Evolutionary conservation across 2,113 vertebrate species (phyloP), one percentile per base, ranked within the genome.

Genomic region (Pao palembangensis): DNA sequence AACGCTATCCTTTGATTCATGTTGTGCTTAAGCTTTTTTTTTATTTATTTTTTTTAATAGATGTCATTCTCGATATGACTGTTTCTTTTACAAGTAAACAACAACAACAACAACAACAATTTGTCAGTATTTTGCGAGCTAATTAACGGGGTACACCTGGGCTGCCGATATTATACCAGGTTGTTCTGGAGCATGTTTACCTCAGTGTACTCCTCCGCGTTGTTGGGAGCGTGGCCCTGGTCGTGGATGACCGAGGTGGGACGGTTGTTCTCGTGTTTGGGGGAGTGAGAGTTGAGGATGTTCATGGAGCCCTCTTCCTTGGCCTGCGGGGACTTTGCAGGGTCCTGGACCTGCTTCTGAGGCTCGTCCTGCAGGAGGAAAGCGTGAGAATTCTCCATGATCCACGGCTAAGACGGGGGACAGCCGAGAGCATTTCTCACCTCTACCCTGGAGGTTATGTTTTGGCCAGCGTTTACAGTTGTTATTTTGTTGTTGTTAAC

Each of bases 151-250:
- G 72, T 62, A 46, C 60, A 64, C 57, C 48, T 55, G 19, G 53
- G 47, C 46, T n/a, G 55, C 23, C 15, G 58, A 41, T 11, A 58
- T 92, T 89, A 95, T 69, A 94, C 93, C 87, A 94, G 79, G 91
- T 94, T 95, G 88, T 96, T 98, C 91, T 95, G 94, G 72, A 93
- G 90, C 64, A 90, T 93, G 88, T 95, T 96, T 86, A 93, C 92
- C 67, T 95, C 96, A 4, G 89, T 55, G n/a, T 72, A 82, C 12
- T 87, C 86, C 68, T 87, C 88, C 6, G 82, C 69, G 80, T 75
- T 81, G 83, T 84, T 79, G 18, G 83, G 82, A 50, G 58, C 62
- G 65, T 64, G 72, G 51, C 64, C 80, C 0, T 79, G 74, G 64
- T 89, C 91, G 49, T 90, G 92, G 18, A 88, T 75, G 1, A 75